Base-by-base conservation (phyloP, 2,113 vertebrate genomes). In the Cygnus buccinator region DNA sequence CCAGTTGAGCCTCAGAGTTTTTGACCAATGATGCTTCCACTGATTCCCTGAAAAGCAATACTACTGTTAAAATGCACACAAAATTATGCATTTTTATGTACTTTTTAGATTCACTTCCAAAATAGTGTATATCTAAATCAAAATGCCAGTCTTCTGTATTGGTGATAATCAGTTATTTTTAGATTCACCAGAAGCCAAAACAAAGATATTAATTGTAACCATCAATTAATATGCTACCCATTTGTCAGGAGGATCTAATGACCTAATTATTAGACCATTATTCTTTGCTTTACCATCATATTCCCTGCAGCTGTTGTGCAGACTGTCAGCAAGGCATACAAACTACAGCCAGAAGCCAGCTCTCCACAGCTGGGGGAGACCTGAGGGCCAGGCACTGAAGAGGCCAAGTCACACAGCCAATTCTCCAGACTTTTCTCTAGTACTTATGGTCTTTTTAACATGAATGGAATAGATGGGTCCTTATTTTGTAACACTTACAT, bases 241-340 rank as follows among this genome's bases (percentile, higher is more conserved):
- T 97, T 97, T 94, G 91, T 97, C 95, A 95, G 80, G 87, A 95
- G 92, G 89, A 80, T 76, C 85, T 96, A 94, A 96, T 97, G 96
- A 96, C 89, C 94, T 84, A 94, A 93, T 96, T 85, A 97, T 65
- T 80, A 95, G 70, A 71, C 70, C 61, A 61, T 94, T 90, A 94
- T 86, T 97, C 90, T 96, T 94, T 90, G 86, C 74, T 90, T 61
- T 72, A 72, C 84, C 85, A 91, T 86, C 78, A 67, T 50, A 15
- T 84, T 95, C 81, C 84, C 83, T 87, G 81, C 94, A 95, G 94
- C 94, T 98, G 94, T 85, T 95, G 11, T 21, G 33, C 28, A 44
- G 44, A 37, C 84, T 90, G 85, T 68, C 44, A 44, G 89, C 18
- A 50, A 43, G 67, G 33, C n/a, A 12, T 14, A 3, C 5, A n/a